Base-by-base conservation (phyloP, 2,888 invertebrate genomes). In the Drosophila phalerata region DNA sequence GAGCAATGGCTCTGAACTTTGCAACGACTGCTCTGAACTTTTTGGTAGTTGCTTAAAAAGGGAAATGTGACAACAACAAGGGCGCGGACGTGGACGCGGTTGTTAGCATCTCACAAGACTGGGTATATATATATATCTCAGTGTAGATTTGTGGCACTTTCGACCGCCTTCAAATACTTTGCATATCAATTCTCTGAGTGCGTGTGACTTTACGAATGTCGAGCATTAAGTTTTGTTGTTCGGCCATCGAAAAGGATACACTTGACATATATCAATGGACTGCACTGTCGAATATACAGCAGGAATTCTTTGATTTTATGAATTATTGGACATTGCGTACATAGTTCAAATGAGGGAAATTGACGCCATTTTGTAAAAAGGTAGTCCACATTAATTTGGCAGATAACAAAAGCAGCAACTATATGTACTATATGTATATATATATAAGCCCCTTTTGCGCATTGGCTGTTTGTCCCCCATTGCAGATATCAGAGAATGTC, bases 171-270 rank as follows among this genome's bases (percentile, higher is more conserved):
- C 70, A 64, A 71, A 77, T 66, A 68, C 69, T 82, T 80, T 85
- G 82, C 88, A 82, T 81, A 83, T 88, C 76, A 82, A 83, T 83
- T 77, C 65, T 77, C 55, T 56, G 62, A 71, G 88, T 83, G 90
- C 91, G 91, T 91, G 91, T 90, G 88, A 90, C 90, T 90, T 86
- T 67, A 81, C 72, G 83, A 86, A 84, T 85, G 80, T 77, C 57
- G 68, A 74, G 90, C 81, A 90, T 91, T 91, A 91, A 79, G 83
- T 81, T 74, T 49, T 69, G 70, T 76, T 78, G 56, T 58, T 55
- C 64, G 48, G 51, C 57, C 74, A 85, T 85, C 85, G n/a, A 56
- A 90, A 90, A 90, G 90, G 90, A 90, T 90, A 79, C 77, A 82
- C 82, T 88, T 87, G 88, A 85, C 83, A 85, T 56, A 61, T 56